A percentile compares a stretch with the other conserved stretches of the same genome.
Evolutionary conservation across 2,113 vertebrate genomes (phyloP).

Genomic region (Lates calcarifer): DNA sequence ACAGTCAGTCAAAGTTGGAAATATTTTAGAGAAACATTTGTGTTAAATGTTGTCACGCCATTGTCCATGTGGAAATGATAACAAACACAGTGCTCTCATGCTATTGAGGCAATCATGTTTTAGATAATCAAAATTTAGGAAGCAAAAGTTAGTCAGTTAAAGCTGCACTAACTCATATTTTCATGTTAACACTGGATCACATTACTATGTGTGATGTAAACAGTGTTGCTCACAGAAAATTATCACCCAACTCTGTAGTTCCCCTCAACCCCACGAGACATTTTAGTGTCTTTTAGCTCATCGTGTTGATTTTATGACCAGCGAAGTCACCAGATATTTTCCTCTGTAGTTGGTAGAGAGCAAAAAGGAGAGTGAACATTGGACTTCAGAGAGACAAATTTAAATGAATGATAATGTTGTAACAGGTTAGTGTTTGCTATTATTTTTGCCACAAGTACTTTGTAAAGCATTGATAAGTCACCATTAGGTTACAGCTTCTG

Average conservation of each 20-base stretch:
- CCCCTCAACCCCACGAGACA: neutral
- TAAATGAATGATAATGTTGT: neutral
- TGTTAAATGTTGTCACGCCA: neutral
- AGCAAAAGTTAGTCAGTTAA: neutral
- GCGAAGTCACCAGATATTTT: neutral
- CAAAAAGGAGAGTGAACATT: neutral
- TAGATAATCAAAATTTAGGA: neutral
- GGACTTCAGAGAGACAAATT: neutral
- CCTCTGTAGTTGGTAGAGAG: neutral
- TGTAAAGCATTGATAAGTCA: neutral
- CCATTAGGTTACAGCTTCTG: neutral
- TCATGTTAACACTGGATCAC: neutral
- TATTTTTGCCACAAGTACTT: neutral
- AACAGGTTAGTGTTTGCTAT: neutral
- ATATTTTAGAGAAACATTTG: neutral
- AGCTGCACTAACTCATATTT: neutral
- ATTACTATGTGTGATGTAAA: neutral
- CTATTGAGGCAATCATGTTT: neutral
- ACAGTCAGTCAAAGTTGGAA: neutral
- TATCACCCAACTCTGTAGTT: neutral
- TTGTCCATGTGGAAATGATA: neutral
- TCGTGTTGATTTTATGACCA: neutral
- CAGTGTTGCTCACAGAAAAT: neutral
- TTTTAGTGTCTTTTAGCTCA: neutral
- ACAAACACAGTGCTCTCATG: neutral